Evolutionary conservation across 2,113 vertebrate species (phyloP).

Genomic region (Fregetta grallaria): DNA sequence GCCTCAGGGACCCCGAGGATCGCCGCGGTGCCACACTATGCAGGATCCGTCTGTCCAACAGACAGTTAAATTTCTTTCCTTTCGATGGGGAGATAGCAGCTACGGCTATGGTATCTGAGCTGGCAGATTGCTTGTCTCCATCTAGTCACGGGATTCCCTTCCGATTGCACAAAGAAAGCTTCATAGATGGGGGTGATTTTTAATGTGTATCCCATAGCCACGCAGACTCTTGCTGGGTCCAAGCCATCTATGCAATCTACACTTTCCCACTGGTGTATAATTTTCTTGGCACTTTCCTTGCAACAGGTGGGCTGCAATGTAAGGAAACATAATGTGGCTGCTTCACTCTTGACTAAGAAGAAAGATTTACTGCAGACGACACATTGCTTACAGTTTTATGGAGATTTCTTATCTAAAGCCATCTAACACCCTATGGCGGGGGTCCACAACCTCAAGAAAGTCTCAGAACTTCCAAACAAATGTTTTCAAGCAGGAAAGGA

Average conservation of each 20-base stretch:
- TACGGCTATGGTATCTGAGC: background rate
- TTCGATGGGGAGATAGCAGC: background rate
- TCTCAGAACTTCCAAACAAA: constrained; percentile 38
- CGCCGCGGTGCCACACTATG: rapidly evolving
- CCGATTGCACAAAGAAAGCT: background rate
- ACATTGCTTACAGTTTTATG: constrained; percentile 55
- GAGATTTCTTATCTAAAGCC: constrained; percentile 68
- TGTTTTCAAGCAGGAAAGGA: constrained; percentile 5
- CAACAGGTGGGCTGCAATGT: constrained; percentile 63
- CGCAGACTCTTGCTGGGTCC: background rate
- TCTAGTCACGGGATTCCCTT: constrained; percentile 9
- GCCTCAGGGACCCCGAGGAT: background rate
- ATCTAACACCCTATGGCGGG: constrained; percentile 47
- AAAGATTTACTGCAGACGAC: constrained; percentile 60
- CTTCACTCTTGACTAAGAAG: constrained; percentile 5
- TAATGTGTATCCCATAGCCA: background rate
- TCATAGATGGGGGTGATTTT: background rate
- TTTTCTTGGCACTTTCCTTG: constrained; percentile 55
- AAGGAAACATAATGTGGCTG: constrained; percentile 24
- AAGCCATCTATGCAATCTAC: constrained; percentile 27
- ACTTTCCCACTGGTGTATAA: constrained; percentile 50
- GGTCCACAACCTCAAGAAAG: constrained; percentile 5
- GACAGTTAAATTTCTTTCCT: background rate
- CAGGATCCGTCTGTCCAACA: background rate
- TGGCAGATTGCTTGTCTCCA: background rate